Conservation (phyloP, 2,113 vertebrate genomes). For the Clupea harengus region DNA sequence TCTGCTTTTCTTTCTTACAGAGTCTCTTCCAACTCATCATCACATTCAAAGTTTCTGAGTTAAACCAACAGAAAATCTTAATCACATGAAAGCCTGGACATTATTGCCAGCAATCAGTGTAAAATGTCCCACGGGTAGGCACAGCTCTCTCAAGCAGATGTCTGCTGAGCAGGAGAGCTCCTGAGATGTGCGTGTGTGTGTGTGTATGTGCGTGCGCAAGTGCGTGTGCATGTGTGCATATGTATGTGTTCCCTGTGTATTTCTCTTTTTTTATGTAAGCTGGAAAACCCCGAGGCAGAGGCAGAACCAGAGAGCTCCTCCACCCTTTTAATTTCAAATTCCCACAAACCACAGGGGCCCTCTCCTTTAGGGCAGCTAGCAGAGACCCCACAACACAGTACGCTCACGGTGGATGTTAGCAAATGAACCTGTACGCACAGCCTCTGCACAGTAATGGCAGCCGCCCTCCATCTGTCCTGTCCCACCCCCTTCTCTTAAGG, state of each 20-base stretch:
- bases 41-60: background rate
- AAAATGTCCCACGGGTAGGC: background rate
- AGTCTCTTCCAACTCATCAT: background rate
- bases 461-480: slow-evolving; percentile 32
- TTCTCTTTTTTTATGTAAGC: slow-evolving; percentile 43
- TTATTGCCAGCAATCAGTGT: background rate
- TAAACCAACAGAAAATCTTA: background rate
- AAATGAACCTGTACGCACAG: background rate
- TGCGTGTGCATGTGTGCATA: background rate
- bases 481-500: slow-evolving; percentile 49
- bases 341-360: slow-evolving; percentile 22
- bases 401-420: background rate
- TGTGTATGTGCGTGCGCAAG: background rate
- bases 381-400: background rate
- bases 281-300: slow-evolving; percentile 17
- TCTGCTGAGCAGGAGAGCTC: background rate
- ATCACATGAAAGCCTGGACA: background rate
- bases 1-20: background rate
- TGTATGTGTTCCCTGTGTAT: slow-evolving; percentile 9
- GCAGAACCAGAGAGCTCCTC: slow-evolving; percentile 19
- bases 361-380: slow-evolving; percentile 48
- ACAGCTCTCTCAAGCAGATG: background rate
- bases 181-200: background rate
- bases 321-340: slow-evolving; percentile 40
- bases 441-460: background rate